Percentiles rank a stretch among this genome's conserved stretches.
Evolutionary conservation across 1,140 invertebrate species (phyloP).

Genomic region (Drosophila repletoides): DNA sequence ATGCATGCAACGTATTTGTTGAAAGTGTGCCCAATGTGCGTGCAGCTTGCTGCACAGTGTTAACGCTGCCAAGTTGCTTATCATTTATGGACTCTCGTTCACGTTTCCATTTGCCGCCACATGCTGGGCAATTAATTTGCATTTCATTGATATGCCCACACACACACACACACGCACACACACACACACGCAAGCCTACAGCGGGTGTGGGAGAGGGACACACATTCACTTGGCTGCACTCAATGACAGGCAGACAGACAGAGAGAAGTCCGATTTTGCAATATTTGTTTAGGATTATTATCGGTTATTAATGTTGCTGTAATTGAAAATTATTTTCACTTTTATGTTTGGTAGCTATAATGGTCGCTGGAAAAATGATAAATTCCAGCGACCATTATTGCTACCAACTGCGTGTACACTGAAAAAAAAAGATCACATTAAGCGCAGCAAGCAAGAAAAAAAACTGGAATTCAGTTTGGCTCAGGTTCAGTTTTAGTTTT

Average conservation of each 20-base stretch:
- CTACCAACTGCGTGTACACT: not conserved
- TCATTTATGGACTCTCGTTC: slow-evolving; percentile 48
- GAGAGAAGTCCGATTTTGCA: slow-evolving; percentile 22
- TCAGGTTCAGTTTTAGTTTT: too few species aligned
- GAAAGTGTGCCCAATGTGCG: slow-evolving; percentile 18
- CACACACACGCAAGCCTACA: not conserved
- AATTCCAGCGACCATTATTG: slow-evolving; percentile 65
- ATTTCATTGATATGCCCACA: slow-evolving; percentile 78
- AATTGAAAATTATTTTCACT: slow-evolving; percentile 81
- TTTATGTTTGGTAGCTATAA: too few species aligned
- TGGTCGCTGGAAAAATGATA: too few species aligned
- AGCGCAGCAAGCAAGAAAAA: too few species aligned
- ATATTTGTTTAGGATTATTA: slow-evolving; percentile 81
- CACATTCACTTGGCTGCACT: slow-evolving; percentile 1
- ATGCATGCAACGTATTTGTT: slow-evolving; percentile 49
- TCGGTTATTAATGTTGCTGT: slow-evolving; percentile 80
- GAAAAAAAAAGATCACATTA: too few species aligned
- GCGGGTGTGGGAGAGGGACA: not conserved
- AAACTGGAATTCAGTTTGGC: too few species aligned
- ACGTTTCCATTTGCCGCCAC: slow-evolving; percentile 56
- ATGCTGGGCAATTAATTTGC: slow-evolving; percentile 77
- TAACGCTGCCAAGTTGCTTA: slow-evolving; percentile 35
- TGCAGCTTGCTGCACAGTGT: slow-evolving; percentile 14
- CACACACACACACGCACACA: slow-evolving; percentile 28
- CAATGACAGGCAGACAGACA: not conserved